Evolutionary conservation across 2,888 invertebrate species (phyloP), one percentile per base, ranked within the genome.

Genomic region (Rhimphoctona megacephalus): DNA sequence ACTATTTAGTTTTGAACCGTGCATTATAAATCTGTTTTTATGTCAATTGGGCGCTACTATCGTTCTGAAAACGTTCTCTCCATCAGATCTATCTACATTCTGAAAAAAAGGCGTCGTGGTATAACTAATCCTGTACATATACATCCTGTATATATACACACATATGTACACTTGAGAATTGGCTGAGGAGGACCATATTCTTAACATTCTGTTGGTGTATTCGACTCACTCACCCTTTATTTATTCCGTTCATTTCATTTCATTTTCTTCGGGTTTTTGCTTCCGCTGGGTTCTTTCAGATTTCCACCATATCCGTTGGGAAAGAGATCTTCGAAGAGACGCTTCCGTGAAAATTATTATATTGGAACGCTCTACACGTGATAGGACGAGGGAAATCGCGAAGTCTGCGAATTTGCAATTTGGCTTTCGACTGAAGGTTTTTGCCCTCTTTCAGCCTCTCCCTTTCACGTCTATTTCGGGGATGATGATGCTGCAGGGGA

Each of bases 321-420:
- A 52, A 78, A 61, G 52, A 61, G 61, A 80, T 80, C 70, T 22
- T 17, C 52, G 79, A 69, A 81, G 69, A 85, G 66, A 52, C 33
- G 64, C 46, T 81, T 72, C 52, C 64, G 77, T 54, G 36, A 46
- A 82, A 81, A 81, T 78, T 77, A 85, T 85, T 85, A 85, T 67
- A 81, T 85, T 66, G 77, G 61, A 52, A 57, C 54, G 43, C 70
- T 33, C 52, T 76, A 70, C 39, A 64, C 39, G 49, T 54, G 70
- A 46, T 57, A 77, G 25, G 43, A 52, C 52, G 30, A 66, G 33
- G 39, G 67, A 72, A 73, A 57, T 79, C 19, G 82, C 85, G 54
- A 70, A 66, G 74, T 80, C 79, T 66, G 79, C 85, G 79, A 85
- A 85, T 85, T 85, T 70, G 82, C 82, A 74, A 85, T 82, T 82